Percentiles rank a stretch among this genome's conserved stretches.
Evolutionary conservation across 2,888 invertebrate genomes (phyloP).

Genomic region (Theristus sp.): DNA sequence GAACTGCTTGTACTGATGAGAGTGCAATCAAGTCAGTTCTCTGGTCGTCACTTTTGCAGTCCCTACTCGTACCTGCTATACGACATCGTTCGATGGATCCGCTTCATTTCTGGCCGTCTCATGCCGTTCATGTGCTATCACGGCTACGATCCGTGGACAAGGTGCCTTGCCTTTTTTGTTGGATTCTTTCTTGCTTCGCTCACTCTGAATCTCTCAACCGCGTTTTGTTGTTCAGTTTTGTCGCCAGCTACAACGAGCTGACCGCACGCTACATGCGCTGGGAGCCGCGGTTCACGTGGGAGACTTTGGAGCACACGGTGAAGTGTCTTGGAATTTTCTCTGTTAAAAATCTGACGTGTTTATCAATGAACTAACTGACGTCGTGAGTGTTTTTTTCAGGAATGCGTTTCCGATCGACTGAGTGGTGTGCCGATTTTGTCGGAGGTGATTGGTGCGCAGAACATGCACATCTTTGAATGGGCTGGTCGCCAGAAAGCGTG

Average conservation of each 20-base stretch:
- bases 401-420: neutral
- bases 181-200: neutral
- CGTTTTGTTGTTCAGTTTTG: too few species aligned
- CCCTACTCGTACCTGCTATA: constrained; percentile 32
- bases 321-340: too few species aligned
- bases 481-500: neutral
- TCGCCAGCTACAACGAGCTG: neutral
- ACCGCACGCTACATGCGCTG: neutral
- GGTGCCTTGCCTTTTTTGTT: neutral
- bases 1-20: too few species aligned
- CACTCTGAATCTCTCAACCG: too few species aligned
- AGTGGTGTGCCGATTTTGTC: neutral
- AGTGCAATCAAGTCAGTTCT: too few species aligned
- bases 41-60: too few species aligned
- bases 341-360: too few species aligned
- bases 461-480: neutral
- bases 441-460: neutral
- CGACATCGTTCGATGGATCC: constrained; percentile 32
- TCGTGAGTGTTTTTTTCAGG: too few species aligned
- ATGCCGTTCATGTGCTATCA: too few species aligned
- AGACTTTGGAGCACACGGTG: neutral
- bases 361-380: too few species aligned
- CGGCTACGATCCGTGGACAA: neutral
- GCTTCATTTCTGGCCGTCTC: neutral
- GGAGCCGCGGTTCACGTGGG: neutral